Evolutionary conservation across 2,888 invertebrate species (phyloP).

Genomic region (Drosophila yooni): DNA sequence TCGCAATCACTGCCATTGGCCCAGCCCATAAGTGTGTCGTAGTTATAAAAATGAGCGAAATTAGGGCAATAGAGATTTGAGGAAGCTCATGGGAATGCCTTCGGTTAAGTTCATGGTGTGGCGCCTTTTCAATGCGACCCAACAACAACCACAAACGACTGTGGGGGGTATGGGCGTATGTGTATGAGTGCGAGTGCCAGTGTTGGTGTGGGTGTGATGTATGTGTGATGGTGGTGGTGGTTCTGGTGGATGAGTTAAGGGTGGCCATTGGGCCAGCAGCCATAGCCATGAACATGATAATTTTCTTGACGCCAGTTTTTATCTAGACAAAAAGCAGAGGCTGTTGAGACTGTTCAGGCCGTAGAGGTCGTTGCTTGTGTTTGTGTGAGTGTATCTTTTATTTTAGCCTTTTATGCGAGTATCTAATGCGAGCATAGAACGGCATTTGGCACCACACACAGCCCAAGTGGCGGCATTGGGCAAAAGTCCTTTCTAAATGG

Average conservation of each 20-base stretch:
- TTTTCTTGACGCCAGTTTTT: slow-evolving; percentile 81
- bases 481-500: slow-evolving; percentile 71
- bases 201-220: background rate
- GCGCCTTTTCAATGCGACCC: slow-evolving; percentile 67
- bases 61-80: slow-evolving; percentile 60
- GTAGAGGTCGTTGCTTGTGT: slow-evolving; percentile 40
- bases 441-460: slow-evolving; percentile 79
- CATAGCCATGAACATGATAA: slow-evolving; percentile 78
- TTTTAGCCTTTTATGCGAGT: slow-evolving; percentile 77
- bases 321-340: slow-evolving; percentile 69
- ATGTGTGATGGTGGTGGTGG: background rate
- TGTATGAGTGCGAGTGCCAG: background rate
- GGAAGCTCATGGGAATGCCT: slow-evolving; percentile 52
- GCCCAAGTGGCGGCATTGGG: slow-evolving; percentile 75
- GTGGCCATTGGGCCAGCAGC: slow-evolving; percentile 40
- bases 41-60: slow-evolving; percentile 62
- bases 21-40: slow-evolving; percentile 43
- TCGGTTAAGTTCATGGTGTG: slow-evolving; percentile 51
- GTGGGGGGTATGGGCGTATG: slow-evolving; percentile 12
- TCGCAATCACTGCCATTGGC: slow-evolving; percentile 21
- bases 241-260: background rate
- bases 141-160: slow-evolving; percentile 68
- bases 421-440: slow-evolving; percentile 74
- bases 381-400: slow-evolving; percentile 79
- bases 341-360: slow-evolving; percentile 26